Evolutionary conservation across 2,888 invertebrate species (phyloP).

Genomic region (Calameuta filiformis): DNA sequence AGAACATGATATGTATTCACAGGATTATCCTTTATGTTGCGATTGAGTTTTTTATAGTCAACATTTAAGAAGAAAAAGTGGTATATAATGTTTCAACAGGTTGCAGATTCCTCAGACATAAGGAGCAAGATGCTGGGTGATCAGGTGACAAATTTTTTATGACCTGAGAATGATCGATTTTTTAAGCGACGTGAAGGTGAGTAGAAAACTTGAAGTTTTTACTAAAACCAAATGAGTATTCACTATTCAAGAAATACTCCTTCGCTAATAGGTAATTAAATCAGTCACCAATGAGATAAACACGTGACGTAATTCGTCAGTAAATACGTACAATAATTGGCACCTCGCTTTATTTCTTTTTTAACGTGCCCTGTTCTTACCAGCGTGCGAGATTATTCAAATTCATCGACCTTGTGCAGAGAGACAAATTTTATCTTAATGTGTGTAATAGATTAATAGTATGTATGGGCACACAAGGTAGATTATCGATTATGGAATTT

Average conservation of each 20-base stretch:
- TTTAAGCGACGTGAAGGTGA: not conserved
- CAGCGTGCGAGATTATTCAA: not conserved
- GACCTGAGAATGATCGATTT: not conserved
- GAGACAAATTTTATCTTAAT: not conserved
- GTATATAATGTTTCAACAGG: no score
- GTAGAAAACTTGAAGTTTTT: no score
- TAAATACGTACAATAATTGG: not conserved
- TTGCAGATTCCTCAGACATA: no score
- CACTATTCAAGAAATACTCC: not conserved
- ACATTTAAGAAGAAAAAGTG: no score
- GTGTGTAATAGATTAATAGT: not conserved
- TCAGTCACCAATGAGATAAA: constrained; percentile 22
- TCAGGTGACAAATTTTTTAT: no score
- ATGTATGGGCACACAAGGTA: not conserved
- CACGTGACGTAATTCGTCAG: constrained; percentile 25
- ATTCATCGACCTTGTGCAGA: not conserved
- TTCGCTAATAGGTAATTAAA: constrained; percentile 29
- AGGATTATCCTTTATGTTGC: no score
- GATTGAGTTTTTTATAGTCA: no score
- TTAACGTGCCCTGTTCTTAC: not conserved
- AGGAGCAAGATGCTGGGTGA: not conserved
- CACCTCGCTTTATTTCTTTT: not conserved
- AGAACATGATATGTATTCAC: no score
- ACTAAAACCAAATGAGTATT: not conserved
- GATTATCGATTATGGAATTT: not conserved